phyloP scores from a whole-genome alignment of 2,888 invertebrate species.

The Biston stratarius region DNA sequence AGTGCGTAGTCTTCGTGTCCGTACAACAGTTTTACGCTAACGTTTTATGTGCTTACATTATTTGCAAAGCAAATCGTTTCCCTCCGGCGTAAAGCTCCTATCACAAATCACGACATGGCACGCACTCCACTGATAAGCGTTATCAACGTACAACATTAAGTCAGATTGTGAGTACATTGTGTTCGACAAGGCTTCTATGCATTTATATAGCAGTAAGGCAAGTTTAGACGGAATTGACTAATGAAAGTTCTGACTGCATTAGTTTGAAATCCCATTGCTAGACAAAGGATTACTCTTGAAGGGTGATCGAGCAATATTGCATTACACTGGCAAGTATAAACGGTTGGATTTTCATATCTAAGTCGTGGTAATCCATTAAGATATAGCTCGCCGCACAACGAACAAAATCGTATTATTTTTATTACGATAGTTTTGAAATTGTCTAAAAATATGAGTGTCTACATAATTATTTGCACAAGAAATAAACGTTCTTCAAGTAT shows the following conservation, averaged over 20 bases:
- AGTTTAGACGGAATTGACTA: background rate
- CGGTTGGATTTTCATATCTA: no score
- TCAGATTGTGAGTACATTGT: slow-evolving; percentile 44
- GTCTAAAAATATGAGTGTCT: no score
- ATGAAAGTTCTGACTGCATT: background rate
- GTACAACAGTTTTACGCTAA: slow-evolving; percentile 12
- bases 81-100: slow-evolving; percentile 37
- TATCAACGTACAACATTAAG: slow-evolving; percentile 58
- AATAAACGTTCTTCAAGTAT: no score
- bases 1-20: slow-evolving; percentile 8
- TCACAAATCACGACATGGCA: slow-evolving; percentile 46
- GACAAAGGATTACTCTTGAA: no score
- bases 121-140: slow-evolving; percentile 53
- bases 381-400: no score
- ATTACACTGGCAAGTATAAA: no score
- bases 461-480: no score
- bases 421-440: no score
- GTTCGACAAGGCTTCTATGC: slow-evolving; percentile 37
- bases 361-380: no score
- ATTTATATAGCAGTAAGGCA: slow-evolving; percentile 36
- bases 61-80: slow-evolving; percentile 37
- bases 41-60: slow-evolving; percentile 28
- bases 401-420: no score
- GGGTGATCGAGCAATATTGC: no score
- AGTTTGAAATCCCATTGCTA: no score